Base-by-base conservation (phyloP, 2,113 vertebrate genomes). In the Ceratotherium simum region DNA sequence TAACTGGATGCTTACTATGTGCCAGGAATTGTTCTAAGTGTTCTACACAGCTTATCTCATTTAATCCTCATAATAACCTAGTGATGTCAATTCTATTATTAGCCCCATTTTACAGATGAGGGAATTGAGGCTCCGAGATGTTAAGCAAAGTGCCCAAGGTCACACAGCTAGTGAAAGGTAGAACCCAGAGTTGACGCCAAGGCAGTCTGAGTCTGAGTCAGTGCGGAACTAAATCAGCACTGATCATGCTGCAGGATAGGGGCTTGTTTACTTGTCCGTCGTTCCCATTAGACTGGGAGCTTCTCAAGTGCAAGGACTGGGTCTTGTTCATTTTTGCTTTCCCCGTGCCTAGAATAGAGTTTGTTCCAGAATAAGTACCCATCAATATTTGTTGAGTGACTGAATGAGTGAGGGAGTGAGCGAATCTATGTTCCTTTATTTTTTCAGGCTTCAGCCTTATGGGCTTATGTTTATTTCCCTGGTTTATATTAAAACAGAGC, bases 41-140 rank as follows among this genome's bases (percentile, higher is more conserved):
- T 91, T 85, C 89, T 95, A 78, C 25, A 42, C 51, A 90, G 92
- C 92, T 96, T 93, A 87, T 93, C 86, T 97, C 87, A 94, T 90
- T 96, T 96, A 95, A 93, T 92, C 64, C 67, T 97, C 51, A 70
- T 86, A 84, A 97, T 69, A 70, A 91, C 25, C 17, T 33, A 80
- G 48, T 82, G 62, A 92, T 0, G 16, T 95, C 78, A 58, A 42
- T 93, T 91, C 96, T 95, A 91, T 89, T 95, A 90, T 96, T 90
- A 96, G 95, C 36, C 58, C 94, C 97, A 97, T 97, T 98, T 96
- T 95, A 96, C 83, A 87, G 90, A 96, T 87, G 78, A 96, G 54
- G 87, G 42, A 73, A 90, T 87, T 62, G 96, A 96, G 95, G 73
- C 27, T 86, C 91, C 29, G 42, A 90, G 90, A 79, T 73, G 69